Conservation (phyloP, 2,888 invertebrate species). For the Drosophila lutescens region DNA sequence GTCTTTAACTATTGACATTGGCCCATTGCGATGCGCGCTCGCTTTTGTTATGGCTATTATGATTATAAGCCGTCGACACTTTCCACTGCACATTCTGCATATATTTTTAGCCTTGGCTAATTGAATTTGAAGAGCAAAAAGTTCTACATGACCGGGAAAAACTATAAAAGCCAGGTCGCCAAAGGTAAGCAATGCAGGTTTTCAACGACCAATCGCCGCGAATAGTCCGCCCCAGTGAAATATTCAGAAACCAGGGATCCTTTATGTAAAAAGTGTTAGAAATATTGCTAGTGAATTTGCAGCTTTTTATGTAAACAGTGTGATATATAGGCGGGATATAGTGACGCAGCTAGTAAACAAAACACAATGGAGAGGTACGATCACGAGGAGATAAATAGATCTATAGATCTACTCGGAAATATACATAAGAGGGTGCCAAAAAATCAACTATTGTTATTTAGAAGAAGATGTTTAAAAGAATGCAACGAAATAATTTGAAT, state of each 20-base stretch:
- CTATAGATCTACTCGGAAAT: background rate
- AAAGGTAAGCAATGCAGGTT: slow-evolving; percentile 71
- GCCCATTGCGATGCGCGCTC: slow-evolving; percentile 32
- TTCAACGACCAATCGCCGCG: slow-evolving; percentile 77
- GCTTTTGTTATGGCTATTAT: slow-evolving; percentile 44
- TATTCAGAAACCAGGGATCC: slow-evolving; percentile 50
- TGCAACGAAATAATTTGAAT: no score
- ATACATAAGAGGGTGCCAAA: no score
- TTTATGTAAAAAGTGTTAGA: slow-evolving; percentile 75
- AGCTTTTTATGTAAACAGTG: slow-evolving; percentile 75
- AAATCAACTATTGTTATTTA: no score
- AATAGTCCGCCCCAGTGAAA: slow-evolving; percentile 78
- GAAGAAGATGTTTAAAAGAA: no score
- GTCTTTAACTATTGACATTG: slow-evolving; percentile 78
- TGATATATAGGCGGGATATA: slow-evolving; percentile 68
- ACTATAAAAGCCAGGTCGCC: slow-evolving; percentile 71
- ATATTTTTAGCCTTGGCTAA: slow-evolving; percentile 70
- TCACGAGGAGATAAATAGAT: background rate
- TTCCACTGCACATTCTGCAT: slow-evolving; percentile 42
- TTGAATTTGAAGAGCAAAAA: slow-evolving; percentile 64
- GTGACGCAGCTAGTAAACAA: slow-evolving; percentile 46
- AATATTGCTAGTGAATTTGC: slow-evolving; percentile 73
- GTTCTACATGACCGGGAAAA: slow-evolving; percentile 23
- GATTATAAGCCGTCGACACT: slow-evolving; percentile 69
- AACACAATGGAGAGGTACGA: slow-evolving; percentile 79